Evolutionary conservation across 2,888 invertebrate species (phyloP), one percentile per base, ranked within the genome.

Genomic region (Toxonevra muliebris): DNA sequence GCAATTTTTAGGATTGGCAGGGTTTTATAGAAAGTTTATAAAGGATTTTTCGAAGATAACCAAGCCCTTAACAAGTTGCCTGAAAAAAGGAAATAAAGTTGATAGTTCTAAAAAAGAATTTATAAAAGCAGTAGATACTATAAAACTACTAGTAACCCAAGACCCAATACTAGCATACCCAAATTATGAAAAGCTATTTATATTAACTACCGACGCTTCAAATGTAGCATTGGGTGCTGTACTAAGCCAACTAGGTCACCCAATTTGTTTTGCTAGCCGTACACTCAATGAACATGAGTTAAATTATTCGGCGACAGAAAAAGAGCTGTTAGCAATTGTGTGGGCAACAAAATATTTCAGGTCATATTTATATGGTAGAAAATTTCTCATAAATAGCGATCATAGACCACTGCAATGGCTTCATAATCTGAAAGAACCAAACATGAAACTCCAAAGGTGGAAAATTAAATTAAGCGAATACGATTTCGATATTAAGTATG

Each of bases 11-110:
- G 30, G 55, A 8, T 12, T 40, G 12, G 2, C 30, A 15, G 30
- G n/a, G 4, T 55, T 40, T 11, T 40, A 30, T 40, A 5, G 30
- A 1, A 55, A 30, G 15, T 30, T 30, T 55, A 55, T 55, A 11
- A 55, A 53, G 59, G 54, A 73, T 63, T 75, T 73, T 61, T 62
- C 71, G n/a, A 68, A 63, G 62, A 67, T 74, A 45, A 43, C 66
- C n/a, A 64, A 70, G 60, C 71, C 70, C 15, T 19, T 70, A 19
- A 69, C 71, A 45, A 68, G 63, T 9, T 55, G 30, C 13, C 12
- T 55, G 15, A 30, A 55, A 40, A 55, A 30, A 55, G 55, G 13
- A 5, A 40, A 55, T 55, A 11, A 30, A 55, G 41, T 55, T 15
- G 41, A 55, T 55, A 40, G 30, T 15, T 10, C 30, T n/a, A 41